Evolutionary conservation across 2,888 invertebrate genomes (phyloP).

Genomic region (Drosophila melanocephala): DNA sequence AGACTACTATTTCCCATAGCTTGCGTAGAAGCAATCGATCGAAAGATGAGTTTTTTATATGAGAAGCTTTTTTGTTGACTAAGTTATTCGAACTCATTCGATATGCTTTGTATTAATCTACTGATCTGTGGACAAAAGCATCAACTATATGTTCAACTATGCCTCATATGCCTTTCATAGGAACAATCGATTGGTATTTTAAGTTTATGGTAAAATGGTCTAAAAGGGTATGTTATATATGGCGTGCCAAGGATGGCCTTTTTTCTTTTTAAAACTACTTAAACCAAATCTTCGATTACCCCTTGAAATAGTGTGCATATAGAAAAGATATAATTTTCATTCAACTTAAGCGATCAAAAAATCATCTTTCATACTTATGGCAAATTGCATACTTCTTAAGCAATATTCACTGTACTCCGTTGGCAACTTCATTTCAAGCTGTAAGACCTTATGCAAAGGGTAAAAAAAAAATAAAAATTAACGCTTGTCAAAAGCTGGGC

Average conservation of each 20-base stretch:
- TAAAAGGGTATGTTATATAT: too few relatives aligned
- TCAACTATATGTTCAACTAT: too few relatives aligned
- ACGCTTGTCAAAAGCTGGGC: constrained; percentile 6
- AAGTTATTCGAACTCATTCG: not conserved
- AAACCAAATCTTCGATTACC: not conserved
- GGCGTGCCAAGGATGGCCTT: rapidly evolving
- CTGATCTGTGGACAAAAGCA: not conserved
- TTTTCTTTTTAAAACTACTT: not conserved
- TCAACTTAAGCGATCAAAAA: too few relatives aligned
- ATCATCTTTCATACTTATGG: not conserved
- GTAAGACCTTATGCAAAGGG: not conserved
- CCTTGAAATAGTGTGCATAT: not conserved
- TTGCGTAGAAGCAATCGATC: not conserved
- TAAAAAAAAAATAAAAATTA: constrained; percentile 11
- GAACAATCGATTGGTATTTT: not conserved
- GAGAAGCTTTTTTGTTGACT: not conserved
- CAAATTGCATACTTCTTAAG: not conserved
- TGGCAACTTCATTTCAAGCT: not conserved
- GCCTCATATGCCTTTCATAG: too few relatives aligned
- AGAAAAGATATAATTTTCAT: too few relatives aligned
- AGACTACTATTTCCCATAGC: not conserved
- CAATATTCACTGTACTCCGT: not conserved
- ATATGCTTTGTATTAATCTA: not conserved
- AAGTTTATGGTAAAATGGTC: not conserved
- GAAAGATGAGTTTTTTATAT: not conserved